phyloP scores from a whole-genome alignment of 2,888 invertebrate species.

The Syrista parreyssii region DNA sequence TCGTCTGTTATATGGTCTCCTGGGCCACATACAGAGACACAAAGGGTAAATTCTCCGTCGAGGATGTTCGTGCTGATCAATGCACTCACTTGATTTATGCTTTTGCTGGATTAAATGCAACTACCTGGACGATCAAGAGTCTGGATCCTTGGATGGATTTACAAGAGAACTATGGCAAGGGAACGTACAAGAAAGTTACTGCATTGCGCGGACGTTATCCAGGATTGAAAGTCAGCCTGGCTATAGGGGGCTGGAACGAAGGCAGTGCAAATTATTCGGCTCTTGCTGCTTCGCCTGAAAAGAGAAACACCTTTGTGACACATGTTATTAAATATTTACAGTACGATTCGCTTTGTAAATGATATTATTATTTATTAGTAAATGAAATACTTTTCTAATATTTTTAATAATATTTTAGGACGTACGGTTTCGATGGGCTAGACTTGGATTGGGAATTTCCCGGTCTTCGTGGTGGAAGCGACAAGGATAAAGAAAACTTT shows the following conservation, averaged over 20 bases:
- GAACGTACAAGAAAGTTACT: slow-evolving; percentile 75
- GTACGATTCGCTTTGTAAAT: slow-evolving; percentile 56
- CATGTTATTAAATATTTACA: slow-evolving; percentile 78
- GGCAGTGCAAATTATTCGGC: slow-evolving; percentile 80
- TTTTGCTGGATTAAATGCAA: slow-evolving; percentile 81
- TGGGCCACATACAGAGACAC: slow-evolving; percentile 83
- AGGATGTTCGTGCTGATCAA: slow-evolving; percentile 77
- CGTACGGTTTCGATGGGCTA: slow-evolving; percentile 80
- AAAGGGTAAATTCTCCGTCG: slow-evolving; percentile 74
- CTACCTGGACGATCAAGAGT: slow-evolving; percentile 75
- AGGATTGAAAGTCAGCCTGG: slow-evolving; percentile 78
- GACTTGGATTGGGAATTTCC: slow-evolving; percentile 92
- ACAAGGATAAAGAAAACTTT: slow-evolving; percentile 8
- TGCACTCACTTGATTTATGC: slow-evolving; percentile 87
- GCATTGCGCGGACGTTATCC: slow-evolving; percentile 75
- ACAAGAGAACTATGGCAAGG: slow-evolving; percentile 79
- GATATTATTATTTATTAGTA: neutral
- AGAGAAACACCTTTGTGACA: slow-evolving; percentile 75
- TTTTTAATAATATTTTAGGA: slow-evolving; percentile 61
- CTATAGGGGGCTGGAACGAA: slow-evolving; percentile 94
- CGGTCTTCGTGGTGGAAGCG: slow-evolving; percentile 73
- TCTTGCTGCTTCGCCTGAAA: slow-evolving; percentile 74
- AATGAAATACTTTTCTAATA: neutral
- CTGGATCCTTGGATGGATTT: slow-evolving; percentile 84
- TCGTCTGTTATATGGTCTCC: slow-evolving; percentile 83